Percentiles rank a stretch among this genome's conserved stretches.
Conservation (phyloP, 2,797 vertebrate species). For the Pterois miles region DNA sequence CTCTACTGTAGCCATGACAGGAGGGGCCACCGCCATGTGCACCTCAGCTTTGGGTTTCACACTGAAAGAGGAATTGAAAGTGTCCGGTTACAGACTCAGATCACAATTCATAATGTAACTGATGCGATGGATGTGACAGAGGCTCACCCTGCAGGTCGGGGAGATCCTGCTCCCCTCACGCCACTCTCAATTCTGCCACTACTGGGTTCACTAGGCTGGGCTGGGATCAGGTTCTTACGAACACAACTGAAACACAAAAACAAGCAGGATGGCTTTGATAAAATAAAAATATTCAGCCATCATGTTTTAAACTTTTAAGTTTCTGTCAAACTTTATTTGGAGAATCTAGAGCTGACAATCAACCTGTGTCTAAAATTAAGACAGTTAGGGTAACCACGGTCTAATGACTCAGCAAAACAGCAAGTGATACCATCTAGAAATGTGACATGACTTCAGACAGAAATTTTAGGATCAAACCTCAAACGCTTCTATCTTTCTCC, state of each 20-base stretch:
- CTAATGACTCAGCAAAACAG: not conserved
- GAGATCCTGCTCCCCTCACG: slow-evolving; percentile 91
- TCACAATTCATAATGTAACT: not conserved
- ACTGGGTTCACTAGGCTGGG: slow-evolving; percentile 88
- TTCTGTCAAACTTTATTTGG: not conserved
- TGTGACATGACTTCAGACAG: not conserved
- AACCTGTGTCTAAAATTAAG: not conserved
- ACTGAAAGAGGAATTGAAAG: slow-evolving; percentile 70
- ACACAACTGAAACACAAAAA: slow-evolving; percentile 83
- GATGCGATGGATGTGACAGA: not conserved
- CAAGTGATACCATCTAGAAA: not conserved
- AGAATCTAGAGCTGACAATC: not conserved
- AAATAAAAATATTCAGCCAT: not conserved
- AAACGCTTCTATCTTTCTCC: not conserved
- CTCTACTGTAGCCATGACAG: slow-evolving; percentile 91
- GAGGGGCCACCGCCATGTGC: slow-evolving; percentile 91
- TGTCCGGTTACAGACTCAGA: not conserved
- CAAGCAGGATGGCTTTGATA: not conserved
- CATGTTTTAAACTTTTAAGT: not conserved
- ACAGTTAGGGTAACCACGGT: not conserved
- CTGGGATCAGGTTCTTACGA: slow-evolving; percentile 94
- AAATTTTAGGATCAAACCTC: not conserved
- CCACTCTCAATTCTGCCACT: slow-evolving; percentile 88
- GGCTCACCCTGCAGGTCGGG: slow-evolving; percentile 92
- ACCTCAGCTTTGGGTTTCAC: slow-evolving; percentile 95